phyloP scores from a whole-genome alignment of 2,113 vertebrate species.

The Malurus cyaneus region DNA sequence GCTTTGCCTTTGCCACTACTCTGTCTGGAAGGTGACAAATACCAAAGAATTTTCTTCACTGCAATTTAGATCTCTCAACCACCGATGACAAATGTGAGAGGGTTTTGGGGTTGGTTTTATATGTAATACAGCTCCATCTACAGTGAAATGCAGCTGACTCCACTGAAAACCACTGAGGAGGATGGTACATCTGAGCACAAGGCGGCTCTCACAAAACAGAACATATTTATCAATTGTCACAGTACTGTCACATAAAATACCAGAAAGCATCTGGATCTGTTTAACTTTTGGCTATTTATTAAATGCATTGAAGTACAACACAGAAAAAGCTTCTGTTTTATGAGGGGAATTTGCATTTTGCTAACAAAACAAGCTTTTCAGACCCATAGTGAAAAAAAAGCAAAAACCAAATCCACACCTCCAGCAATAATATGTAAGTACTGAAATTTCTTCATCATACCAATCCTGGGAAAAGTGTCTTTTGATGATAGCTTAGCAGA shows the following conservation, averaged over 20 bases:
- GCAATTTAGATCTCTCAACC: not conserved
- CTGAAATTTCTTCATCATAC: not conserved
- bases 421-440: not conserved
- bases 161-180: not conserved
- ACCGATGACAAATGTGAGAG: not conserved
- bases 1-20: not conserved
- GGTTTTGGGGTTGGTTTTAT: not conserved
- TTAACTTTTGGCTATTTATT: not conserved
- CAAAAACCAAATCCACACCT: not conserved
- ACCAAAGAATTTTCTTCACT: not conserved
- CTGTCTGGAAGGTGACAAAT: not conserved
- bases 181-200: not conserved
- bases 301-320: not conserved
- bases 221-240: not conserved
- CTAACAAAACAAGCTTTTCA: not conserved
- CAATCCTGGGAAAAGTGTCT: not conserved
- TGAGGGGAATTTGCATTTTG: not conserved
- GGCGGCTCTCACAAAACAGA: not conserved
- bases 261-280: not conserved
- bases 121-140: conserved; percentile 30
- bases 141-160: not conserved
- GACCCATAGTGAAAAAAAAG: not conserved
- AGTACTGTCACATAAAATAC: not conserved
- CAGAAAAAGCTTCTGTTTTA: not conserved
- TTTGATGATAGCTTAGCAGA: not conserved